Evolutionary conservation across 2,888 invertebrate species (phyloP), one percentile per base, ranked within the genome.

Genomic region (Anthrax anthrax): DNA sequence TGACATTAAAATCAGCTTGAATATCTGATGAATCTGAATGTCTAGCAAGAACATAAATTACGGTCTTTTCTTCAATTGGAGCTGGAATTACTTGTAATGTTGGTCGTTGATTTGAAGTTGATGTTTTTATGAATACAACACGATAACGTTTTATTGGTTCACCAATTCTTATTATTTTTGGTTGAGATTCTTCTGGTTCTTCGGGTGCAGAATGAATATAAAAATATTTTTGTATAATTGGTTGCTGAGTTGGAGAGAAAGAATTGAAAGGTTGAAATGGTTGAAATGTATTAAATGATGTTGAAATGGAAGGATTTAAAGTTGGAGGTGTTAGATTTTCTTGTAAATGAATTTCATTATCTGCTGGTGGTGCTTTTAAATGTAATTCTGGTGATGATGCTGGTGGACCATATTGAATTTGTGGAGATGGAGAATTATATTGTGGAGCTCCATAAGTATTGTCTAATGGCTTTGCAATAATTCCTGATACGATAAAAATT

Each of bases 51-150:
- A 67, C 67, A 54, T 67, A 67, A 46, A 67, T 66, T 32, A 67
- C 62, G 23, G 67, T 67, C 56, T 67, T 67, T 48, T 67, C 67
- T 51, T 67, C 67, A 23, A 55, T 56, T 0, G 62, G 61, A 1
- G 60, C 61, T 34, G 41, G 17, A 9, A 37, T 27, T 1, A 64
- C 48, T 1, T 57, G 58, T 10, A 64, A 14, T 1, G 60, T 54
- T 29, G 57, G 52, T 12, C 16, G 19, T 18, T 29, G 12, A 3
- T 5, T 14, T 1, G 14, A 5, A 3, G 64, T 53, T 16, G 67
- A 67, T 6, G 67, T 60, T 52, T 67, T 67, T 16, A 67, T 67
- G 50, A 67, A 67, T 9, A 67, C 65, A 39, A 67, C 63, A 49
- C 66, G 65, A 51, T 67, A 67, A 44, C 63, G 62, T 44, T 66